Conservation (phyloP, 2,113 vertebrate genomes). For the Vimba vimba region DNA sequence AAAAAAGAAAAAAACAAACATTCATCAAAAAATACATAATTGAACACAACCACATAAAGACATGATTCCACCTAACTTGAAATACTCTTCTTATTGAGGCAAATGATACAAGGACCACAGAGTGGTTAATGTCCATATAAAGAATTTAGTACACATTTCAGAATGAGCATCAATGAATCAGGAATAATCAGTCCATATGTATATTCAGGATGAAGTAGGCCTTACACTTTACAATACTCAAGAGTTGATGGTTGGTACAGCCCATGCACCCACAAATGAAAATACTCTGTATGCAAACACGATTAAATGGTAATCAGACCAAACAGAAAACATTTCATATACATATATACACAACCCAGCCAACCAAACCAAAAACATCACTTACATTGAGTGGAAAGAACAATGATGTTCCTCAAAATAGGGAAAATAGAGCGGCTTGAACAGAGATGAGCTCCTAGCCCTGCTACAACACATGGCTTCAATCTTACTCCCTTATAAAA, state of each 20-base stretch:
- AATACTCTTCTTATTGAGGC: not conserved
- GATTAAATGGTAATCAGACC: not conserved
- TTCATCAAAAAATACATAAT: not conserved
- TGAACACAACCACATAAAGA: not conserved
- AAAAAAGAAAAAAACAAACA: not conserved
- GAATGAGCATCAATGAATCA: not conserved
- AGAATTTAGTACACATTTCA: not conserved
- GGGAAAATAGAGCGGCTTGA: not conserved
- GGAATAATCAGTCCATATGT: not conserved
- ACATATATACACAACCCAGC: not conserved
- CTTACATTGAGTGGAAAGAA: not conserved
- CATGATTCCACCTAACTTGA: not conserved
- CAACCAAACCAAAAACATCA: not conserved
- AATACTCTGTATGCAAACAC: not conserved
- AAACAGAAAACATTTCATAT: not conserved
- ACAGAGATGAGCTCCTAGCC: not conserved
- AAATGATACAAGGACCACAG: not conserved
- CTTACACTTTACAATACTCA: not conserved
- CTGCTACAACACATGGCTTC: not conserved
- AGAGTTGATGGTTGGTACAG: not conserved
- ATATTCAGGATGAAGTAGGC: not conserved
- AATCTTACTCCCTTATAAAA: not conserved
- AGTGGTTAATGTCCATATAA: not conserved
- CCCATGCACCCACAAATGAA: not conserved
- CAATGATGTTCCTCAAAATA: not conserved